A percentile compares a stretch with the other conserved stretches of the same genome.
Conservation (phyloP, 2,888 invertebrate genomes). For the Timema cristinae region DNA sequence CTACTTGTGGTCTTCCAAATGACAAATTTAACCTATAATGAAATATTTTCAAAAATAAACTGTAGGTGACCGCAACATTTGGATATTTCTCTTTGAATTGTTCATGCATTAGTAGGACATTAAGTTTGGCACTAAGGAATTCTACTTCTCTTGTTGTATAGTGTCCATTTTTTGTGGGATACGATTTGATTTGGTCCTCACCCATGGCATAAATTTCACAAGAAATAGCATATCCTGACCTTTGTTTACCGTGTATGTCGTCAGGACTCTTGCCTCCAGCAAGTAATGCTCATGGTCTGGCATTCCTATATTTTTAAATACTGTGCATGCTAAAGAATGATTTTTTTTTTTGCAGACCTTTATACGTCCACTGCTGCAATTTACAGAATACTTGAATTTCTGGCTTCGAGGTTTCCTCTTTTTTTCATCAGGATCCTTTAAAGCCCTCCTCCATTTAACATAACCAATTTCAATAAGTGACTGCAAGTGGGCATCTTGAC, state of each 20-base stretch:
- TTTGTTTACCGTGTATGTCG: not conserved
- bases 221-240: not conserved
- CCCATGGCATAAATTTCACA: not conserved
- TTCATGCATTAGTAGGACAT: too few species aligned
- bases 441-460: not conserved
- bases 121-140: too few species aligned
- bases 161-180: not conserved
- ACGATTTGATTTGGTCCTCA: not conserved
- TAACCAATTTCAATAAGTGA: not conserved
- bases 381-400: too few species aligned
- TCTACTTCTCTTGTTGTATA: too few species aligned
- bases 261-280: conserved; percentile 8
- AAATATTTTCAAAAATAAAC: too few species aligned
- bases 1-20: too few species aligned
- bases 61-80: too few species aligned
- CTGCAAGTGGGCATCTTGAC: conserved; percentile 4
- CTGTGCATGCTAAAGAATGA: not conserved
- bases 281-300: not conserved
- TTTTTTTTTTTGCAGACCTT: too few species aligned
- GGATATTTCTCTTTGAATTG: too few species aligned
- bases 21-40: too few species aligned
- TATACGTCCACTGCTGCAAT: too few species aligned
- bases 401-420: too few species aligned
- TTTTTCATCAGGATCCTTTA: not conserved
- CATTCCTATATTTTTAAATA: not conserved